Evolutionary conservation across 2,113 vertebrate species (phyloP).

Genomic region (Misgurnus anguillicaudatus): DNA sequence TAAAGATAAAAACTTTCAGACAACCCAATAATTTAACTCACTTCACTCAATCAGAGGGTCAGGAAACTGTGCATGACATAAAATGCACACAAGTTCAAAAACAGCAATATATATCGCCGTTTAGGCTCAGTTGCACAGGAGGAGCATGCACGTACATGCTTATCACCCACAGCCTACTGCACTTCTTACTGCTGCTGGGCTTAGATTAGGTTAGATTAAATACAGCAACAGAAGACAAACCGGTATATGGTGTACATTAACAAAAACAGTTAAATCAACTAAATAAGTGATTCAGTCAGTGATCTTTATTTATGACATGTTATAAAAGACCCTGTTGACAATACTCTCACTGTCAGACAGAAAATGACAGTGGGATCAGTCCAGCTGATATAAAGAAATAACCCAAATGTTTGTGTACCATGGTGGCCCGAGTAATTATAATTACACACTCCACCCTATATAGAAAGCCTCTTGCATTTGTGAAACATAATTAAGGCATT

Average conservation of each 20-base stretch:
- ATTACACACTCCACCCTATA: neutral
- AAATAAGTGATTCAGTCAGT: neutral
- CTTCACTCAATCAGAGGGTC: neutral
- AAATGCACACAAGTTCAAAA: neutral
- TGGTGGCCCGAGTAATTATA: neutral
- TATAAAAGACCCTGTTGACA: neutral
- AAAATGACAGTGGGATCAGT: neutral
- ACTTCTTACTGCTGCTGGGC: neutral
- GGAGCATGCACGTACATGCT: neutral
- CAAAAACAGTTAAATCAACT: neutral
- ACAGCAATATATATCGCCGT: neutral
- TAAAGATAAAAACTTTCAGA: too few species aligned
- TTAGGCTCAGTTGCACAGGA: neutral
- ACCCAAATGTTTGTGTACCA: neutral
- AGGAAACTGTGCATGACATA: neutral
- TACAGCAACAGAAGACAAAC: neutral
- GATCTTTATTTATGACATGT: neutral
- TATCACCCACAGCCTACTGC: constrained; percentile 4
- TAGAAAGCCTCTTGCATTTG: neutral
- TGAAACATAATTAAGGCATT: neutral
- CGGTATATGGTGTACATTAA: neutral
- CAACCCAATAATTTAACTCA: too few species aligned
- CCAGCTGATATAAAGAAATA: neutral
- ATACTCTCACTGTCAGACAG: neutral
- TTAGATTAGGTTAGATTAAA: neutral